phyloP scores from a whole-genome alignment of 2,888 invertebrate genomes.

The Cerceris ruficornis region DNA sequence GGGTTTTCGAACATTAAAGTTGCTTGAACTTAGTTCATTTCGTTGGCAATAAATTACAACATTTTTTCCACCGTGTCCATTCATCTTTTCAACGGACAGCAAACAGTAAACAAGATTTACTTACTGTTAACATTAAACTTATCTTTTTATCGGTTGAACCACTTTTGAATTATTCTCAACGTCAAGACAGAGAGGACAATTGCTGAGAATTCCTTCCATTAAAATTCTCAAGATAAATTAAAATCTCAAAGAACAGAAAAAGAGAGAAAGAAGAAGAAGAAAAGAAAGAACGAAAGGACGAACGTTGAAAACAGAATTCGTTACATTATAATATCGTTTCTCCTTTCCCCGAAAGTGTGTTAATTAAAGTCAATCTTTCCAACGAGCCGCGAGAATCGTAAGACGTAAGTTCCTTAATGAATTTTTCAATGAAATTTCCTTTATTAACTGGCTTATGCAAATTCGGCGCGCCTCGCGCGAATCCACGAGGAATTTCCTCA shows the following conservation, averaged over 20 bases:
- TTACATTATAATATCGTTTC: background rate
- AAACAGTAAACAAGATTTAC: too few relatives aligned
- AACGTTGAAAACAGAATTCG: background rate
- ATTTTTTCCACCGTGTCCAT: too few relatives aligned
- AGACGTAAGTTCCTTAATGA: slow-evolving; percentile 56
- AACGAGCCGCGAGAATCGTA: slow-evolving; percentile 16
- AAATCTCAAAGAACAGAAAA: background rate
- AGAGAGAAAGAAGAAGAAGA: background rate
- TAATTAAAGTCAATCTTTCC: slow-evolving; percentile 32
- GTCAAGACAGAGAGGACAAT: too few relatives aligned
- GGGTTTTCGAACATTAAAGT: too few relatives aligned
- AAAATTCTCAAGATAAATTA: too few relatives aligned
- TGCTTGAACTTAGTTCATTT: too few relatives aligned
- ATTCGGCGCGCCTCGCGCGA: slow-evolving; percentile 28
- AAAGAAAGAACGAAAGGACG: background rate
- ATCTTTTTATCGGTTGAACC: too few relatives aligned
- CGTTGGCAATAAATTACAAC: too few relatives aligned
- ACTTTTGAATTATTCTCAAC: too few relatives aligned
- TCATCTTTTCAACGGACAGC: too few relatives aligned
- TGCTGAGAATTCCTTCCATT: too few relatives aligned
- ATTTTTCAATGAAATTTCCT: slow-evolving; percentile 44
- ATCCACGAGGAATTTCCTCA: slow-evolving; percentile 19
- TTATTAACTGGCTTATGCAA: slow-evolving; percentile 58
- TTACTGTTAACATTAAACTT: too few relatives aligned
- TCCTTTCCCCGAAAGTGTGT: slow-evolving; percentile 5